Evolutionary conservation across 2,797 vertebrate species (phyloP).

Genomic region (Atherinosoma microstoma): DNA sequence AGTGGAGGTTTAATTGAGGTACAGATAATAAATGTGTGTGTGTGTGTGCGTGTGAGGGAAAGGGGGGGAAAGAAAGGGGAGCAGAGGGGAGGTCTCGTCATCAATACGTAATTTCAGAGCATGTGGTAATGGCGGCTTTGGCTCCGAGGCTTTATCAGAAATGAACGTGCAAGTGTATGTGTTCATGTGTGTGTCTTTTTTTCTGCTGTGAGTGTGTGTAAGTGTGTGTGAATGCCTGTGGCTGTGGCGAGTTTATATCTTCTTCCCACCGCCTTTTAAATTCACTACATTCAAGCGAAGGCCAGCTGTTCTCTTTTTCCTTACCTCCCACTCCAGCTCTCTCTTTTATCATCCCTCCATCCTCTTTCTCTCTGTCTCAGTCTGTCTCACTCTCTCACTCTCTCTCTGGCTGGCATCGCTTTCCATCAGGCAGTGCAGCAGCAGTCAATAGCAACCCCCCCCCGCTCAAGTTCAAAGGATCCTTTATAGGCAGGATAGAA

Average conservation of each 20-base stretch:
- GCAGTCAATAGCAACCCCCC: conserved; percentile 65
- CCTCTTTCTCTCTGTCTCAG: conserved; percentile 19
- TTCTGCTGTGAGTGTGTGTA: conserved; percentile 22
- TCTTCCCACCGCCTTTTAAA: conserved; percentile 65
- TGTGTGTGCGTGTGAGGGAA: conserved; percentile 13
- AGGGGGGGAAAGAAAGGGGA: conserved; percentile 8
- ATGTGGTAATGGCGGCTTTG: conserved; percentile 34
- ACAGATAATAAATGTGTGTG: conserved; percentile 47
- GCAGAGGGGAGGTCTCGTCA: conserved; percentile 38
- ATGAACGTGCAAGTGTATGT: conserved; percentile 1
- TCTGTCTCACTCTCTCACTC: conserved; percentile 23
- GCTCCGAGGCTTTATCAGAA: conserved; percentile 44
- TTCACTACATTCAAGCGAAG: conserved; percentile 64
- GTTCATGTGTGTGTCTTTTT: not conserved
- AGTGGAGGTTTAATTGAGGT: conserved; percentile 67
- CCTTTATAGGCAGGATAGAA: conserved; percentile 74
- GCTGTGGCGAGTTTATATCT: conserved; percentile 57
- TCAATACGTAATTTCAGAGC: conserved; percentile 59
- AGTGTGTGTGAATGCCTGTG: conserved; percentile 36
- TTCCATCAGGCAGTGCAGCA: conserved; percentile 69
- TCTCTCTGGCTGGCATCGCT: conserved; percentile 46
- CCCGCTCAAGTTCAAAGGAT: conserved; percentile 71
- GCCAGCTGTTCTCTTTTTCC: conserved; percentile 62
- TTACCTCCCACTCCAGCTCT: conserved; percentile 56
- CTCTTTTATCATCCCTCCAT: conserved; percentile 53